Percentiles rank a stretch among this genome's conserved stretches.
Conservation (phyloP, 53 echinoderm and acorn worm species). For the Patiria pectinifera region DNA sequence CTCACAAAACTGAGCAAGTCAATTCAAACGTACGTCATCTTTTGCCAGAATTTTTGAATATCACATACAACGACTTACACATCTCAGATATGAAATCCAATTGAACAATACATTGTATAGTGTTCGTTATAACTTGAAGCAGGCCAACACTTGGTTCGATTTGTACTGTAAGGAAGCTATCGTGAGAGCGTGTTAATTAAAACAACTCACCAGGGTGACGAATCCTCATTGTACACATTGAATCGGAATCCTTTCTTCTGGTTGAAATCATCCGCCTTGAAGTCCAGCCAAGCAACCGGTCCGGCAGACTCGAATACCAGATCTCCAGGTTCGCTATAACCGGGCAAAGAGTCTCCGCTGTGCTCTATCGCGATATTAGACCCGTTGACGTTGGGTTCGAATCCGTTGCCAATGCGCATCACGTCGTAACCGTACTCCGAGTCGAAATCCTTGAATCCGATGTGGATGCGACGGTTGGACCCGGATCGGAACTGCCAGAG, state of each 20-base stretch:
- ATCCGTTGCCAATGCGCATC: constrained; percentile 40
- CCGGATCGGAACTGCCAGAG: constrained; percentile 70
- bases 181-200: background rate
- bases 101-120: no score
- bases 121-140: no score
- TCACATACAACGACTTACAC: no score
- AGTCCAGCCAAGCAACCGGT: constrained; percentile 62
- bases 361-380: constrained; percentile 52
- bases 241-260: constrained; percentile 52
- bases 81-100: no score
- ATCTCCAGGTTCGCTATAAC: background rate
- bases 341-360: constrained; percentile 55
- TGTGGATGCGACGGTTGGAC: constrained; percentile 71
- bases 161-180: no score
- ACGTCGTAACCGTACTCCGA: constrained; percentile 58
- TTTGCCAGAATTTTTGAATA: no score
- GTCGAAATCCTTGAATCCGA: constrained; percentile 71
- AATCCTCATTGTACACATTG: constrained; percentile 56
- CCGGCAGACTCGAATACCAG: constrained; percentile 47
- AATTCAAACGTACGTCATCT: no score
- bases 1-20: no score
- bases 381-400: constrained; percentile 47
- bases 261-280: constrained; percentile 59
- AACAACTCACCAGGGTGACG: constrained; percentile 33
- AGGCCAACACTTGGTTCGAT: no score